Percentiles rank a stretch among this genome's conserved stretches.
Conservation (phyloP, 2,888 invertebrate species). For the Ophion slaviceki region DNA sequence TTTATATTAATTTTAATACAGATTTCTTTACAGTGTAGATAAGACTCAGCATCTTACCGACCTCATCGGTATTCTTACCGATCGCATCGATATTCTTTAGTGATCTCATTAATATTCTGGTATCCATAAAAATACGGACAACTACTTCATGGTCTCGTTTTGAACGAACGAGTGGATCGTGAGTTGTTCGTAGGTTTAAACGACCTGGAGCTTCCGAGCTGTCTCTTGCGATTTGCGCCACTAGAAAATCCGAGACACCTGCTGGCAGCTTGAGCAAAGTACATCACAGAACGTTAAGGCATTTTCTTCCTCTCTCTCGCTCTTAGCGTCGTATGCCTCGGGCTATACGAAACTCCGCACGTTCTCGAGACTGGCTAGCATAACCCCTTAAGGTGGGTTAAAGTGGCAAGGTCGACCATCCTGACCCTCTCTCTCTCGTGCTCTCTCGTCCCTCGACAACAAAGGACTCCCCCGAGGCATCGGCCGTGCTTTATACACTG, state of each 20-base stretch:
- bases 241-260: conserved; percentile 46
- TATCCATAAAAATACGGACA: not conserved
- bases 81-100: too few relatives aligned
- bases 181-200: not conserved
- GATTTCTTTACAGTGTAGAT: too few relatives aligned
- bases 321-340: conserved; percentile 37
- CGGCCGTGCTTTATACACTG: conserved; percentile 74
- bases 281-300: conserved; percentile 38
- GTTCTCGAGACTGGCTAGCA: conserved; percentile 71
- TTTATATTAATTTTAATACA: too few relatives aligned
- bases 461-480: conserved; percentile 82
- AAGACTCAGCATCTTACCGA: too few relatives aligned
- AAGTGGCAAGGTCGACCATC: conserved; percentile 78
- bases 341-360: conserved; percentile 64
- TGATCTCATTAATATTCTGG: too few relatives aligned
- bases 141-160: not conserved
- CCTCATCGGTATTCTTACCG: not conserved
- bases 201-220: not conserved
- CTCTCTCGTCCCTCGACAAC: conserved; percentile 75
- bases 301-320: conserved; percentile 26
- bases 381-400: conserved; percentile 80
- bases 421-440: conserved; percentile 76
- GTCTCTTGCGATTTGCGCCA: conserved; percentile 18
- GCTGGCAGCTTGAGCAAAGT: conserved; percentile 43
- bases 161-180: not conserved